Conservation (phyloP, 2,888 invertebrate species). For the Drosophila gaucha region DNA sequence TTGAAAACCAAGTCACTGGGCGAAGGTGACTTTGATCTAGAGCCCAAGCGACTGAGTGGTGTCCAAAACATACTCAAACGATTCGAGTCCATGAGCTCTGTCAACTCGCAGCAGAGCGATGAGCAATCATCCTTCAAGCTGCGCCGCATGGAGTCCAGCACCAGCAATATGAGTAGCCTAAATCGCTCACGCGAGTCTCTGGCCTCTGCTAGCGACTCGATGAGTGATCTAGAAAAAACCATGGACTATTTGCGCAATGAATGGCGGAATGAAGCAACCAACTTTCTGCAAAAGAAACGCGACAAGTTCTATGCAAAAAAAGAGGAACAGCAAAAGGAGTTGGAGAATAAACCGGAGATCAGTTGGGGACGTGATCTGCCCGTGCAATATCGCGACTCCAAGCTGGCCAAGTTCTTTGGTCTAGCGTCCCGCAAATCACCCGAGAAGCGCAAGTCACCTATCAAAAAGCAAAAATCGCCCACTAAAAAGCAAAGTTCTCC, state of each 20-base stretch:
- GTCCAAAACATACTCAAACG: constrained; percentile 82
- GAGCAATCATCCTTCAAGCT: constrained; percentile 72
- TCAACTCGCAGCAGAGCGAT: constrained; percentile 72
- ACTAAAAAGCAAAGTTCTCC: constrained; percentile 12
- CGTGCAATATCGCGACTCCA: constrained; percentile 80
- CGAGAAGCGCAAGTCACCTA: constrained; percentile 65
- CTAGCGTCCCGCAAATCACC: constrained; percentile 71
- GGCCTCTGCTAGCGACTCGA: constrained; percentile 71
- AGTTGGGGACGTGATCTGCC: constrained; percentile 56
- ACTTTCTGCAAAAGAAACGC: constrained; percentile 83
- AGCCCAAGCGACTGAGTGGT: constrained; percentile 58
- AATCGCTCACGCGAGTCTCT: constrained; percentile 81
- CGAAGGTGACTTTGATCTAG: constrained; percentile 75
- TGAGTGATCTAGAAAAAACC: constrained; percentile 83
- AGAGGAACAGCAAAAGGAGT: constrained; percentile 53
- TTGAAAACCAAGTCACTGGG: constrained; percentile 80
- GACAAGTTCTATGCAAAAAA: constrained; percentile 77
- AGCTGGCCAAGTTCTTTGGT: constrained; percentile 82
- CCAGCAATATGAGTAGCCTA: constrained; percentile 79
- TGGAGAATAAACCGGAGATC: constrained; percentile 16
- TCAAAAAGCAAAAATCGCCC: constrained; percentile 70
- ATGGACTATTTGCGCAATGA: constrained; percentile 83
- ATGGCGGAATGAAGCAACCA: constrained; percentile 83
- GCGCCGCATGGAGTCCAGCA: constrained; percentile 80
- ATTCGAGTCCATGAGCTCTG: constrained; percentile 82